Percentiles rank a stretch among this genome's conserved stretches.
Evolutionary conservation across 1,140 invertebrate genomes (phyloP).

Genomic region (Drosophila teissieri): DNA sequence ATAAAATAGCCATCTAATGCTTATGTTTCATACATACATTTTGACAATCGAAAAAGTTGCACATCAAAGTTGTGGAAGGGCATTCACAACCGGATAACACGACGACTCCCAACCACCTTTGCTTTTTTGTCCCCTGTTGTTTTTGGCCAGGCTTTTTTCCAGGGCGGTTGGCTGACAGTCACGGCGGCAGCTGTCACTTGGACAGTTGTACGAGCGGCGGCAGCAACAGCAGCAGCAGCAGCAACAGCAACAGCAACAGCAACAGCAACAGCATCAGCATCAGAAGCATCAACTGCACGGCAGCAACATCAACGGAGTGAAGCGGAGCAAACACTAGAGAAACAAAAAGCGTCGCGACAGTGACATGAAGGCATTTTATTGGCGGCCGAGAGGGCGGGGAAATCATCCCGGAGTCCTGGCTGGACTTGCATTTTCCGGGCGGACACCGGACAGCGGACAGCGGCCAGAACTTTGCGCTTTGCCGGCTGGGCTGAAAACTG

Average conservation of each 20-base stretch:
- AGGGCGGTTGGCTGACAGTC: slow-evolving; percentile 54
- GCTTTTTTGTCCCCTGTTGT: slow-evolving; percentile 31
- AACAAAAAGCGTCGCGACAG: slow-evolving; percentile 58
- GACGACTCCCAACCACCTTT: slow-evolving; percentile 9
- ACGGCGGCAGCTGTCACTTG: slow-evolving; percentile 81
- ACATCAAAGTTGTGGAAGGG: background rate
- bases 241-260: slow-evolving; percentile 42
- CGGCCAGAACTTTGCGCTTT: background rate
- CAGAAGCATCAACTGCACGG: slow-evolving; percentile 24
- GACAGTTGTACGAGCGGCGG: slow-evolving; percentile 74
- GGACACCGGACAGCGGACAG: background rate
- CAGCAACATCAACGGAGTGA: slow-evolving; percentile 47
- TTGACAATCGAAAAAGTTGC: no score
- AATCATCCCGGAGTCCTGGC: slow-evolving; percentile 17
- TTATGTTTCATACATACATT: no score
- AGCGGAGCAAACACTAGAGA: slow-evolving; percentile 54
- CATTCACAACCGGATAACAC: background rate
- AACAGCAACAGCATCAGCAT: slow-evolving; percentile 26
- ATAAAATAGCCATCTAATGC: background rate
- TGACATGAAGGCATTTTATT: slow-evolving; percentile 58
- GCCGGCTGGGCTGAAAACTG: slow-evolving; percentile 6
- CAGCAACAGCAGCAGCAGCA: slow-evolving; percentile 48
- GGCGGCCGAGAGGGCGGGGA: background rate
- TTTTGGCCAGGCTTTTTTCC: slow-evolving; percentile 36
- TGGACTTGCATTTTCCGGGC: slow-evolving; percentile 38